These are phyloP conservation scores for Miichthys miiuy DNA, from an alignment of 2,797 vertebrate species.

Conservation along the genomic window DNA sequence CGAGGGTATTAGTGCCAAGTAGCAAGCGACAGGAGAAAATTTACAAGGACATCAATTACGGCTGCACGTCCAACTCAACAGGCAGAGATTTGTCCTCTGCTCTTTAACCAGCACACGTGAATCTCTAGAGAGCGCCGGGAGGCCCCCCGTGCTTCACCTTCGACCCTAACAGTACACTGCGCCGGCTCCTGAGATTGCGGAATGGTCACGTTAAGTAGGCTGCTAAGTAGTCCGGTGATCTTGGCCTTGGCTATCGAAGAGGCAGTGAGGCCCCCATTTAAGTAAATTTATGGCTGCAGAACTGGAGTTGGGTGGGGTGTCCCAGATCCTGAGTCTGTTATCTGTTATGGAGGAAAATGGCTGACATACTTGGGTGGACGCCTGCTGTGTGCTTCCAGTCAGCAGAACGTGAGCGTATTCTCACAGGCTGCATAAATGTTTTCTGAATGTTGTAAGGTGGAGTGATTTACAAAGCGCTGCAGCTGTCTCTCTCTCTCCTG, in stretches of 20 bases:
- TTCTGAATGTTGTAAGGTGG: slow-evolving; percentile 67
- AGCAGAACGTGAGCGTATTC: slow-evolving; percentile 40
- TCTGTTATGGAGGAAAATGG: slow-evolving; percentile 76
- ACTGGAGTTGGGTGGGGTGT: slow-evolving; percentile 43
- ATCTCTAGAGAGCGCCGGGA: slow-evolving; percentile 41
- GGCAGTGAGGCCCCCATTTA: slow-evolving; percentile 66
- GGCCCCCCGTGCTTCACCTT: slow-evolving; percentile 51
- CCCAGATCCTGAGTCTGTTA: slow-evolving; percentile 72
- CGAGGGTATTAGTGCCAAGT: background rate
- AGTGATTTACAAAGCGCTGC: slow-evolving; percentile 72
- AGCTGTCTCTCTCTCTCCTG: slow-evolving; percentile 62
- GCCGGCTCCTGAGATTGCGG: slow-evolving; percentile 45
- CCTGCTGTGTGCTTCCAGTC: slow-evolving; percentile 65
- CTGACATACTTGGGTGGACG: slow-evolving; percentile 74
- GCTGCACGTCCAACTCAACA: slow-evolving; percentile 45
- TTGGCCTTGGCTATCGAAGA: slow-evolving; percentile 64
- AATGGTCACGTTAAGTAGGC: slow-evolving; percentile 51
- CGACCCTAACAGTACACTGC: slow-evolving; percentile 37
- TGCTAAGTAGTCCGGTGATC: slow-evolving; percentile 52
- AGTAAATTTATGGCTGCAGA: slow-evolving; percentile 72
- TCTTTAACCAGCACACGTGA: slow-evolving; percentile 55
- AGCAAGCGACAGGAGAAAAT: slow-evolving; percentile 13
- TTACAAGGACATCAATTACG: slow-evolving; percentile 51
- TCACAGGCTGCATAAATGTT: slow-evolving; percentile 68
- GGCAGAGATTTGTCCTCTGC: slow-evolving; percentile 50